These are phyloP conservation scores for Oncopodura yosiiana DNA, from an alignment of 1,140 invertebrate species.

Conservation along the genomic window DNA sequence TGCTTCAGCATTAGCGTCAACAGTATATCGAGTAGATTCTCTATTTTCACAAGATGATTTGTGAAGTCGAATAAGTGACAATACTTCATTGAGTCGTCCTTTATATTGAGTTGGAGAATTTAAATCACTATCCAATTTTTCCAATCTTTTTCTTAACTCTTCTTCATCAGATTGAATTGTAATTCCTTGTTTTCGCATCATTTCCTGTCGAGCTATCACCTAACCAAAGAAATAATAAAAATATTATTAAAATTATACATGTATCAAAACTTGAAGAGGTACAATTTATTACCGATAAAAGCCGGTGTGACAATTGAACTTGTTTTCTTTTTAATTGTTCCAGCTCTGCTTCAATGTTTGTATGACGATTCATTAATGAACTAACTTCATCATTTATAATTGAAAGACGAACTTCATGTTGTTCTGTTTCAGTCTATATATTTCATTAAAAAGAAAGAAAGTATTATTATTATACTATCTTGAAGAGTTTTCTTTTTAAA, in stretches of 20 bases:
- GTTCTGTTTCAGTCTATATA: slow-evolving; percentile 66
- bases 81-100: slow-evolving; percentile 78
- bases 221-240: slow-evolving; percentile 38
- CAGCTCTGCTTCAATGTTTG: slow-evolving; percentile 57
- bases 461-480: background rate
- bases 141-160: slow-evolving; percentile 66
- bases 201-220: slow-evolving; percentile 79
- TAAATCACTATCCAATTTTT: slow-evolving; percentile 72
- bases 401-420: slow-evolving; percentile 63
- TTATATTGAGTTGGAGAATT: slow-evolving; percentile 86
- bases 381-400: slow-evolving; percentile 64
- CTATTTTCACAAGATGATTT: background rate
- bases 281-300: slow-evolving; percentile 52
- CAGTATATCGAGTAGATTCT: slow-evolving; percentile 5
- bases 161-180: slow-evolving; percentile 83
- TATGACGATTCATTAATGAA: slow-evolving; percentile 60
- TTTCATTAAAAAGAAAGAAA: slow-evolving; percentile 2
- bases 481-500: background rate
- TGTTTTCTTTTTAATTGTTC: slow-evolving; percentile 64
- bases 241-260: background rate
- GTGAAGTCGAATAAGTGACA: slow-evolving; percentile 76
- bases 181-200: slow-evolving; percentile 70
- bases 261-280: background rate
- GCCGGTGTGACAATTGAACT: slow-evolving; percentile 61
- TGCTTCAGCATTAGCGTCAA: slow-evolving; percentile 18